Evolutionary conservation across 2,888 invertebrate species (phyloP), one percentile per base, ranked within the genome.

Genomic region (Autographa gamma): DNA sequence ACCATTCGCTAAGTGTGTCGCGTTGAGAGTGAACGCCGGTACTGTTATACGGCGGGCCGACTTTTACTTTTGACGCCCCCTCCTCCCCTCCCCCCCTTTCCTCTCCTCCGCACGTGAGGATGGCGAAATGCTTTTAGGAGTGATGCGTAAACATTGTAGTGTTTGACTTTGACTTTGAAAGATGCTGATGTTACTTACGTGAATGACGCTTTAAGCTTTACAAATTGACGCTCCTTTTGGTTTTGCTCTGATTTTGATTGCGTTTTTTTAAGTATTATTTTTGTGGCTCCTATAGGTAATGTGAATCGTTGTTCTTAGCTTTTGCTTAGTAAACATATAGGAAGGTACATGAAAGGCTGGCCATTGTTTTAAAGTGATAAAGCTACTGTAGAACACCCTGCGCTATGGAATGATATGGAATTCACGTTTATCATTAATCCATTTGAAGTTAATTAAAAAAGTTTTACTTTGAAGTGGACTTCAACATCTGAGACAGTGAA

Each of bases 11-110:
- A 89, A 90, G 88, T 90, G 85, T 87, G 90, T 77, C 89, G 76
- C 85, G 83, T 85, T 85, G 93, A 94, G 94, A 94, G 94, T 91
- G 93, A 93, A 93, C 89, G 88, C 87, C 85, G 89, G 91, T 92
- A 93, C 94, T 88, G 94, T 93, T 94, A 93, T 81, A 77, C 83
- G 83, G 78, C 88, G 86, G 82, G 84, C 86, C 81, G 87, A 94
- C 94, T 95, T 94, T 95, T 94, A 95, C 94, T 95, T 94, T 94
- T 89, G 85, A 78, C 62, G 71, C 71, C 72, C 76, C 76, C 60
- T 66, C n/a, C 41, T 34, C 6, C 9, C 63, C 76, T 54, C 66
- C 16, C 52, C 41, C 7, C 9, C n/a, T n/a, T n/a, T n/a, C 62
- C 43, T n/a, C 52, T 63, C 25, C 19, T 18, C 58, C 25, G 25